These are phyloP conservation scores for Poeciliopsis infans DNA, from an alignment of 2,797 vertebrate species.

Conservation along the genomic window DNA sequence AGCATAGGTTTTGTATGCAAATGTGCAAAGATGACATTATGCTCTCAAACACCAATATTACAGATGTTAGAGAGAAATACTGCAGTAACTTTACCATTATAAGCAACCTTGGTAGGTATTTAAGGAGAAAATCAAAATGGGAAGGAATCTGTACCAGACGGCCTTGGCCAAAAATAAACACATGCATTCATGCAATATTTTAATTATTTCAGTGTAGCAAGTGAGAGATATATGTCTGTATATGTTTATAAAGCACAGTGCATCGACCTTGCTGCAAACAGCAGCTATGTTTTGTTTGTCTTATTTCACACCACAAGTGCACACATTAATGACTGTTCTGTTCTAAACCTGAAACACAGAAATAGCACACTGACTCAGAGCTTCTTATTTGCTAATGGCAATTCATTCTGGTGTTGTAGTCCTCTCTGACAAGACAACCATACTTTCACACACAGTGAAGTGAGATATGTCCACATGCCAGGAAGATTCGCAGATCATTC, in stretches of 20 bases:
- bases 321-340: constrained; percentile 63
- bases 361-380: constrained; percentile 74
- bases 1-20: background rate
- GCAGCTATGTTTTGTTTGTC: constrained; percentile 23
- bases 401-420: constrained; percentile 53
- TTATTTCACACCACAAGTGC: constrained; percentile 42
- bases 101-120: constrained; percentile 11
- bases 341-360: constrained; percentile 47
- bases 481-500: constrained; percentile 39
- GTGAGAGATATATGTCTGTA: constrained; percentile 3
- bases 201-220: constrained; percentile 12
- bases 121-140: constrained; percentile 16
- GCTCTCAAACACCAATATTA: background rate
- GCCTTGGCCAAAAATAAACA: constrained; percentile 15
- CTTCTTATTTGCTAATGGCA: constrained; percentile 69
- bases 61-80: background rate
- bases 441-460: constrained; percentile 45
- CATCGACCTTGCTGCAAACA: background rate
- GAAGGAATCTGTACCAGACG: constrained; percentile 16
- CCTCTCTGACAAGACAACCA: constrained; percentile 42
- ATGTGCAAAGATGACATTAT: background rate
- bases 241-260: background rate
- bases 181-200: constrained; percentile 23
- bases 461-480: constrained; percentile 42
- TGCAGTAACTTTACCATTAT: constrained; percentile 10